Percentiles rank a stretch among this genome's conserved stretches.
These are phyloP conservation scores for Drosophila subpulchrella DNA, from an alignment of 1,140 invertebrate species.

Conservation along the genomic window DNA sequence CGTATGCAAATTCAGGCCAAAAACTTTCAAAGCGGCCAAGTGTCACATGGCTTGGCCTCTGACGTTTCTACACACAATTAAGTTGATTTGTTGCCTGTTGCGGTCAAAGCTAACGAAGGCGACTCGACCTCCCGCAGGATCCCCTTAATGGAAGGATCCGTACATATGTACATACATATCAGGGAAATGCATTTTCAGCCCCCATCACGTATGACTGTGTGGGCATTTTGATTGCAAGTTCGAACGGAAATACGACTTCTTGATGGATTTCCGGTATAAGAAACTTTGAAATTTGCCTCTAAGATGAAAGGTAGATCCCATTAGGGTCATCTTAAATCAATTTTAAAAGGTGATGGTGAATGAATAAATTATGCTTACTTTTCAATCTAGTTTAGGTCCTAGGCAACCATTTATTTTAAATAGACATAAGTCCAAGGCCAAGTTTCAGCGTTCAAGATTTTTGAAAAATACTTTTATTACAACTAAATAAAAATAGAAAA, in stretches of 20 bases:
- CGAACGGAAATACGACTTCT: not conserved
- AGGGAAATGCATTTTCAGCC: slow-evolving; percentile 36
- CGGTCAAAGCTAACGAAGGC: slow-evolving; percentile 72
- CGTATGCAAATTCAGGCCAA: slow-evolving; percentile 59
- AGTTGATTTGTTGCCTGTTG: slow-evolving; percentile 74
- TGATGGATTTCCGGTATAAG: slow-evolving; percentile 9
- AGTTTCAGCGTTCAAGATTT: too few species aligned
- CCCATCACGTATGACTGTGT: not conserved
- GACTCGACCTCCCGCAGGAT: slow-evolving; percentile 32
- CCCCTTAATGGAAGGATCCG: slow-evolving; percentile 47
- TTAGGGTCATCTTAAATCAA: not conserved
- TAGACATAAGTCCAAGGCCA: too few species aligned
- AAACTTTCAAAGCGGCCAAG: slow-evolving; percentile 58
- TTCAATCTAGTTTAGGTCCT: too few species aligned
- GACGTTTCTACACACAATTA: slow-evolving; percentile 66
- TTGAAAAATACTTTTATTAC: too few species aligned
- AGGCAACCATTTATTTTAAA: too few species aligned
- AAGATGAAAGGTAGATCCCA: not conserved
- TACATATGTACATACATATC: slow-evolving; percentile 1
- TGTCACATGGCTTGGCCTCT: slow-evolving; percentile 66
- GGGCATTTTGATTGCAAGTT: slow-evolving; percentile 15
- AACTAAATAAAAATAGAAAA: not conserved
- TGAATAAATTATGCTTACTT: too few species aligned
- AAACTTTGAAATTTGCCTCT: slow-evolving; percentile 4
- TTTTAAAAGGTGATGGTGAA: not conserved